Evolutionary conservation across 2,888 invertebrate species (phyloP).

Genomic region (Chaetogeoica ovagalla): DNA sequence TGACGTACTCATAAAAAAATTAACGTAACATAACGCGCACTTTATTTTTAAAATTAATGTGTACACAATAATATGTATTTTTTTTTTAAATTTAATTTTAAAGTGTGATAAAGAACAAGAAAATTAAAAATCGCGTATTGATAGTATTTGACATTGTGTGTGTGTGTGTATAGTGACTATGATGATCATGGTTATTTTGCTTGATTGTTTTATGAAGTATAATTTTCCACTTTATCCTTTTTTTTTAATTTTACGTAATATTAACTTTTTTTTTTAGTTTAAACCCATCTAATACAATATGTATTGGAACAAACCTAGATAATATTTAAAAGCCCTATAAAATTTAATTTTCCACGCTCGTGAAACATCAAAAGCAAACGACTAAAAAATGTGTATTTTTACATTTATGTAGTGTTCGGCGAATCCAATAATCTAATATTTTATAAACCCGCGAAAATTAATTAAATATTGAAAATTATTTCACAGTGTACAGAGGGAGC

Average conservation of each 20-base stretch:
- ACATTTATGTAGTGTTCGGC: neutral
- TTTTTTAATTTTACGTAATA: neutral
- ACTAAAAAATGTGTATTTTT: neutral
- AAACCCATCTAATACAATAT: neutral
- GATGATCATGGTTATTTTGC: neutral
- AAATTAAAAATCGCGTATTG: neutral
- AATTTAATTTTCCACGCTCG: neutral
- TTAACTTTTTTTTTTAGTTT: slow-evolving; percentile 1
- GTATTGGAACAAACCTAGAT: neutral
- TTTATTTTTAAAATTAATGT: no score
- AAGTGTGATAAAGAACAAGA: neutral
- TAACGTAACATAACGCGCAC: no score
- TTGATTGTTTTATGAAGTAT: neutral
- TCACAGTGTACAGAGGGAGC: neutral
- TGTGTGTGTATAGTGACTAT: neutral
- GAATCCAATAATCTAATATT: slow-evolving; percentile 13
- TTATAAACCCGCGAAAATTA: neutral
- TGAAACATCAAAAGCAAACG: slow-evolving; percentile 6
- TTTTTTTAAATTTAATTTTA: no score
- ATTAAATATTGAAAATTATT: neutral
- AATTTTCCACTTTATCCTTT: neutral
- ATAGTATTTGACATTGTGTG: neutral
- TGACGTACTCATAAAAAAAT: no score
- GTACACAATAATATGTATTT: no score
- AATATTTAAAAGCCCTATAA: neutral